Conservation (phyloP, 1,140 invertebrate genomes). For the Bathynomus jamesi region DNA sequence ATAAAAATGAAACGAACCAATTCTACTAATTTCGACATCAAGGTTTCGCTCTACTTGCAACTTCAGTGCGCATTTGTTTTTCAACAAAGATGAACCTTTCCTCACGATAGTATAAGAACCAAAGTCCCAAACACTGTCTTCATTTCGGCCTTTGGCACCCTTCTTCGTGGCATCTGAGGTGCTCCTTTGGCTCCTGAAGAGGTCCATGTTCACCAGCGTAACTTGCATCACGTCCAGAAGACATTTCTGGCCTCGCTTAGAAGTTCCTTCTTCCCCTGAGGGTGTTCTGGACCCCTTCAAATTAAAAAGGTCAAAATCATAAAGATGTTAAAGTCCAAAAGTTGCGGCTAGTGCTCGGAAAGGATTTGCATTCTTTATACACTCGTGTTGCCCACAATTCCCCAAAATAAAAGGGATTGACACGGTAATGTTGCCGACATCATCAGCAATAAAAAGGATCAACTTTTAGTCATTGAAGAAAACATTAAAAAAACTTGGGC, state of each 20-base stretch:
- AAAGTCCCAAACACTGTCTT: constrained; percentile 42
- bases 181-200: constrained; percentile 44
- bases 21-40: constrained; percentile 57
- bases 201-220: constrained; percentile 70
- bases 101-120: constrained; percentile 49
- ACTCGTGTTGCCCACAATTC: too few relatives aligned
- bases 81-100: constrained; percentile 54
- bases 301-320: too few relatives aligned
- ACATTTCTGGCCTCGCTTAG: constrained; percentile 39
- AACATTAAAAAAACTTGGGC: too few relatives aligned
- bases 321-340: too few relatives aligned
- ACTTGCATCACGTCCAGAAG: constrained; percentile 67
- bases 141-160: constrained; percentile 26
- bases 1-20: constrained; percentile 45
- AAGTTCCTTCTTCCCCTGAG: neutral
- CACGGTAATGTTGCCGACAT: too few relatives aligned
- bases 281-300: too few relatives aligned
- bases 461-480: too few relatives aligned
- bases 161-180: constrained; percentile 10
- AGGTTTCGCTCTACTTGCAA: constrained; percentile 75
- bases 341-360: too few relatives aligned
- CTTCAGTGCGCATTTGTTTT: constrained; percentile 68
- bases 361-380: too few relatives aligned
- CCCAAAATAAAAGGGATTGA: too few relatives aligned
- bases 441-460: too few relatives aligned